Conservation (phyloP, 2,113 vertebrate species). For the Protobothrops mucrosquamatus region DNA sequence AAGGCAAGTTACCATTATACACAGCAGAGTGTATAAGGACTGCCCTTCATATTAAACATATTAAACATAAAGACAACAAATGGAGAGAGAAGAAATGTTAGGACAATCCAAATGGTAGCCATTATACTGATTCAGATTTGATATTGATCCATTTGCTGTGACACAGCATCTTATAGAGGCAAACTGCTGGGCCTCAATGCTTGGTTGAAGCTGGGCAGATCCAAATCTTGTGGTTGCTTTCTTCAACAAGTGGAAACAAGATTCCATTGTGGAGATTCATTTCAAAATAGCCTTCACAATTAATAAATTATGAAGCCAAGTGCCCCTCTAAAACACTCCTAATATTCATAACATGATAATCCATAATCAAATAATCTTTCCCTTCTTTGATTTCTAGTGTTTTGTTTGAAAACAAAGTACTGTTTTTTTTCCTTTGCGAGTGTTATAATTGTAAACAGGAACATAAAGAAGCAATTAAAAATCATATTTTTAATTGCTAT, state of each 20-base stretch:
- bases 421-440: not conserved
- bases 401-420: conserved; percentile 15
- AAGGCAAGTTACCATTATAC: conserved; percentile 7
- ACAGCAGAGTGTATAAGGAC: not conserved
- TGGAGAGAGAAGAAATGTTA: not conserved
- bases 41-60: not conserved
- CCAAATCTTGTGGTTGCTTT: not conserved
- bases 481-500: too few species aligned
- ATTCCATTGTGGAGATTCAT: not conserved
- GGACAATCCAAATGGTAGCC: not conserved
- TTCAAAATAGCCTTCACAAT: not conserved
- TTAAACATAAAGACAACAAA: not conserved
- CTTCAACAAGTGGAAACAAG: not conserved
- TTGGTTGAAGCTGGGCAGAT: not conserved
- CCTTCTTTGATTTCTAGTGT: not conserved
- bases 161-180: not conserved
- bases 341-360: conserved; percentile 4
- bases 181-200: not conserved
- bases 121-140: not conserved
- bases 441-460: conserved; percentile 16
- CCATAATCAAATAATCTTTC: not conserved
- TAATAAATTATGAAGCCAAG: not conserved
- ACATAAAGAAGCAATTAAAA: conserved; percentile 7
- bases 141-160: not conserved
- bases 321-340: not conserved